These are phyloP conservation scores for Epinephelus fuscoguttatus DNA, from an alignment of 2,113 vertebrate species.

Conservation along the genomic window DNA sequence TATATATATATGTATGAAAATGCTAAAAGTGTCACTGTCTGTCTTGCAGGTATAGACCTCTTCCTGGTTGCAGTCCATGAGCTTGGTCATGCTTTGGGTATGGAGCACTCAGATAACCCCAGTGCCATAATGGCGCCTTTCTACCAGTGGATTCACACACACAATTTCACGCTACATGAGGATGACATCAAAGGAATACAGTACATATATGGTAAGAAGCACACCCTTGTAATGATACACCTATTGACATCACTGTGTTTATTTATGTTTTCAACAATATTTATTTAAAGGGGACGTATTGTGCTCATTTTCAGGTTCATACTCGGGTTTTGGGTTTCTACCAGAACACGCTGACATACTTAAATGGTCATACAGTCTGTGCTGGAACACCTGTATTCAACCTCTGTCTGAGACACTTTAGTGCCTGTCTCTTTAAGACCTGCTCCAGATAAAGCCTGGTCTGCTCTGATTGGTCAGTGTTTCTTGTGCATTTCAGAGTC, in stretches of 20 bases:
- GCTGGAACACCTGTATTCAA: too few relatives aligned
- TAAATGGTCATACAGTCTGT: too few relatives aligned
- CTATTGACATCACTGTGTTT: neutral
- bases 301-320: too few relatives aligned
- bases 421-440: too few relatives aligned
- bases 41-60: constrained; percentile 90
- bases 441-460: too few relatives aligned
- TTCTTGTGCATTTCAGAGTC: too few relatives aligned
- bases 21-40: neutral
- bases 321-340: too few relatives aligned
- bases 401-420: too few relatives aligned
- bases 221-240: neutral
- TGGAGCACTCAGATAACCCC: constrained; percentile 96
- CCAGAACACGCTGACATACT: too few relatives aligned
- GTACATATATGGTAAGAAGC: constrained; percentile 91
- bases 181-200: constrained; percentile 95
- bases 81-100: constrained; percentile 93
- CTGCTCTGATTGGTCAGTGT: too few relatives aligned
- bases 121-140: constrained; percentile 94
- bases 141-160: constrained; percentile 95
- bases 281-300: too few relatives aligned
- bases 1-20: too few relatives aligned
- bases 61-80: constrained; percentile 94
- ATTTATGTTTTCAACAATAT: neutral
- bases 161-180: constrained; percentile 92